Evolutionary conservation across 2,113 vertebrate genomes (phyloP), one percentile per base, ranked within the genome.

Genomic region (Syngnathus floridae): DNA sequence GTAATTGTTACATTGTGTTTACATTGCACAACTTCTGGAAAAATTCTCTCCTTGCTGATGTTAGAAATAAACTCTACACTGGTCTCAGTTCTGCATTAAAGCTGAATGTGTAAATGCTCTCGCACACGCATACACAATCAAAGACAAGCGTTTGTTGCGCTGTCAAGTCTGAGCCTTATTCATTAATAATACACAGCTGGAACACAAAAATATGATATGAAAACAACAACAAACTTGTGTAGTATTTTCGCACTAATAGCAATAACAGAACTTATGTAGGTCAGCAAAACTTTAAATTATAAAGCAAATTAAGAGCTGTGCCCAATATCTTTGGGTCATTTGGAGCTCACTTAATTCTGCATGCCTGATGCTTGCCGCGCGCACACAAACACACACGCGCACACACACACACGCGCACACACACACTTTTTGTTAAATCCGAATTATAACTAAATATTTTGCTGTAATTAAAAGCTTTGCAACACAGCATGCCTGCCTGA

Each of bases 381-480:
- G 19, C 2, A 49, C 19, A 7, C 9, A 7, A 9, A 19, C 46
- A 49, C 17, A 19, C 19, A 49, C 46, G 19, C 5, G 12, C 60
- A 38, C 37, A 41, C 9, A 70, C 64, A 74, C 35, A 80, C 12
- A 73, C 41, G 59, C 86, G 74, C 82, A 84, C 71, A 69, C 76
- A 72, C 64, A 36, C 12, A 74, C 78, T 35, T 56, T 86, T 79
- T 73, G 64, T 31, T 49, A 54, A 61, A 78, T 82, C 77, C 67
- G 14, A 80, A 86, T 80, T 72, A 75, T 75, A 75, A 68, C 69
- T 65, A 62, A 52, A 71, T 70, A 63, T 62, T 82, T 67, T 64
- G 65, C 66, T 77, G 71, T 77, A 86, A 82, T 85, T 78, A 82
- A 63, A 76, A 67, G 75, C 67, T 69, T 46, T 55, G 22, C 7